phyloP scores from a whole-genome alignment of 2,113 vertebrate species.

The Falcunculus frontatus region DNA sequence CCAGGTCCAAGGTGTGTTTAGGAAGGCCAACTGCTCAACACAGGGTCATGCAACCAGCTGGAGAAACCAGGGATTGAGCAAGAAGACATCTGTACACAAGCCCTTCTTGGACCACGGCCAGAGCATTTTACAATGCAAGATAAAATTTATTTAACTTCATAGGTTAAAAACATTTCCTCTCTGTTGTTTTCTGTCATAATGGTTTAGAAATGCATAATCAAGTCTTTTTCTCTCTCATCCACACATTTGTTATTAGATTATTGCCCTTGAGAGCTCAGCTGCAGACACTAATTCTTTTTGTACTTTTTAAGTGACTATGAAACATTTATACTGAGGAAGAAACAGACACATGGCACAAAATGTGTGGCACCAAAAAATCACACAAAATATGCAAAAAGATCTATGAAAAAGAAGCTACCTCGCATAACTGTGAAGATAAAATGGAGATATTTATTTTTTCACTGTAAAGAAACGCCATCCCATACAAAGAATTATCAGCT shows the following conservation, averaged over 20 bases:
- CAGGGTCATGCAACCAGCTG: background rate
- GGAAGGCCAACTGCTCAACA: background rate
- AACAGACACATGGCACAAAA: background rate
- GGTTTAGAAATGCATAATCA: constrained; percentile 29
- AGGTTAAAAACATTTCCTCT: constrained; percentile 18
- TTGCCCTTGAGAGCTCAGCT: constrained; percentile 26
- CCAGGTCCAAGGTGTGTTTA: background rate
- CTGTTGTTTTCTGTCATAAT: constrained; percentile 15
- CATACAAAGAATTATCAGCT: background rate
- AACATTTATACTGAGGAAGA: background rate
- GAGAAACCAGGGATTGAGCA: background rate
- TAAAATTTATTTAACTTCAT: constrained; percentile 48
- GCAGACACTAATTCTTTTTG: background rate
- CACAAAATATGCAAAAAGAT: background rate
- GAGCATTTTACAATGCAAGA: background rate
- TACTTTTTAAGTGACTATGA: background rate
- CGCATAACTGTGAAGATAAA: rapidly evolving
- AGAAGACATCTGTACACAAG: background rate
- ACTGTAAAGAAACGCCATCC: background rate
- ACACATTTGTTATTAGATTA: constrained; percentile 5
- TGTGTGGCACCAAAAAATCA: background rate
- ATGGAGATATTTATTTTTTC: background rate
- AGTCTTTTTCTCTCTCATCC: constrained; percentile 1
- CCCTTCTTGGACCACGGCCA: background rate
- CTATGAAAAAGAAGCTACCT: background rate